phyloP scores from a whole-genome alignment of 2,888 invertebrate species.

The Celastrina argiolus region DNA sequence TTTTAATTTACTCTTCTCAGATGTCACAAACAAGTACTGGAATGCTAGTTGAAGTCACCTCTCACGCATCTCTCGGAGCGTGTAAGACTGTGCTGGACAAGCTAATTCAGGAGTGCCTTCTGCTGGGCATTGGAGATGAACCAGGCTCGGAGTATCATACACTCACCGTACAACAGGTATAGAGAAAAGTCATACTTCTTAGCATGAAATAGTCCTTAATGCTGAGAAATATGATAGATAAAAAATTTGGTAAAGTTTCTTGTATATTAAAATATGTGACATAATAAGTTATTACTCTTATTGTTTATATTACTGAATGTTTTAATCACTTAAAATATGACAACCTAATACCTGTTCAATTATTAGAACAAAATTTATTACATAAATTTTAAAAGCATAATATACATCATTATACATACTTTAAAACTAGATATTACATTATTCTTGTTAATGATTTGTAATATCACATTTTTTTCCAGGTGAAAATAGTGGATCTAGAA shows the following conservation, averaged over 20 bases:
- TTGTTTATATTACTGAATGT: too few species aligned
- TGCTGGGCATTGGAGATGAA: slow-evolving; percentile 70
- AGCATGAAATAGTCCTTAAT: too few species aligned
- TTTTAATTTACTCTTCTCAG: slow-evolving; percentile 49
- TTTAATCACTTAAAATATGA: too few species aligned
- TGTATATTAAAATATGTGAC: too few species aligned
- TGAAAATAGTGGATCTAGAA: slow-evolving; percentile 83
- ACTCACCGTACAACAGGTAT: slow-evolving; percentile 64
- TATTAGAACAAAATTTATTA: not conserved
- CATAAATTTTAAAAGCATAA: not conserved
- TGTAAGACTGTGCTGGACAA: slow-evolving; percentile 84
- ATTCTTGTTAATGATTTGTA: not conserved
- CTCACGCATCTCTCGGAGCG: slow-evolving; percentile 79
- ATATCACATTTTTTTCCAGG: slow-evolving; percentile 59
- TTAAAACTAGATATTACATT: not conserved
- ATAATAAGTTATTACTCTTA: too few species aligned
- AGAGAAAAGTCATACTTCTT: too few species aligned
- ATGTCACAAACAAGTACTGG: slow-evolving; percentile 81
- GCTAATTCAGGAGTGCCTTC: slow-evolving; percentile 80
- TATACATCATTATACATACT: not conserved
- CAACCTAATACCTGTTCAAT: too few species aligned
- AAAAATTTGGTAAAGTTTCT: too few species aligned
- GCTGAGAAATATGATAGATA: too few species aligned
- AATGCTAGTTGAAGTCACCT: slow-evolving; percentile 88
- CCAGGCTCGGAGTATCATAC: slow-evolving; percentile 48